Base-by-base conservation (phyloP, 2,113 vertebrate genomes). In the Brevimyrus niger region DNA sequence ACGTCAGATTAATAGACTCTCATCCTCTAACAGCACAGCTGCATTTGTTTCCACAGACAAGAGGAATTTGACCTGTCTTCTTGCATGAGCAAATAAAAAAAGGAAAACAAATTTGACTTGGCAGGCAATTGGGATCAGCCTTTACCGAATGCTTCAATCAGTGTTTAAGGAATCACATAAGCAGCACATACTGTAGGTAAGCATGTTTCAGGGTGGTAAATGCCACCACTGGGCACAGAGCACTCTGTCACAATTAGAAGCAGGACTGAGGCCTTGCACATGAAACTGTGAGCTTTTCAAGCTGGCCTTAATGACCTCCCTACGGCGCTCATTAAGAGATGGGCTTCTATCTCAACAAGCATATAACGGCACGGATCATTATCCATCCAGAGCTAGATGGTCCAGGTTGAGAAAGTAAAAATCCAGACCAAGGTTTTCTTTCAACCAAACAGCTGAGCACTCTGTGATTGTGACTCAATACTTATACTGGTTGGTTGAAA, bases 51-150 rank as follows among this genome's bases (percentile, higher is more conserved):
- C 50, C 48, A 87, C 86, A 21, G 86, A 53, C 31, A 44, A 31
- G 86, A 15, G 50, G 86, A 53, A 2, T 35, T 55, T 87, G 86
- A 87, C 86, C 86, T 38, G 53, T 42, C 58, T 87, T 38, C 86
- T 58, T 23, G 86, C 17, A 48, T 31, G 51, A 51, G 31, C 51
- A 87, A 38, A 55, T 38, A 35, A 35, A 53, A 55, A 35, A 53
- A 35, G 27, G 50, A 87, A 87, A 58, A 38, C 47, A 53, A 55
- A 87, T 55, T 38, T 87, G 86, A 87, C 50, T 58, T 87, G 86
- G 51, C 27, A 38, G 51, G 27, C 3, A 87, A 44, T 44, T 47
- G 8, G 46, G 82, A 84, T 84, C 44, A 4, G 21, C 47, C 23
- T 84, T 84, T 10, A 44, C 82, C 10, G 46, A 47, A 13, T 44